phyloP scores from a whole-genome alignment of 2,113 vertebrate species.

The Vidua macroura region DNA sequence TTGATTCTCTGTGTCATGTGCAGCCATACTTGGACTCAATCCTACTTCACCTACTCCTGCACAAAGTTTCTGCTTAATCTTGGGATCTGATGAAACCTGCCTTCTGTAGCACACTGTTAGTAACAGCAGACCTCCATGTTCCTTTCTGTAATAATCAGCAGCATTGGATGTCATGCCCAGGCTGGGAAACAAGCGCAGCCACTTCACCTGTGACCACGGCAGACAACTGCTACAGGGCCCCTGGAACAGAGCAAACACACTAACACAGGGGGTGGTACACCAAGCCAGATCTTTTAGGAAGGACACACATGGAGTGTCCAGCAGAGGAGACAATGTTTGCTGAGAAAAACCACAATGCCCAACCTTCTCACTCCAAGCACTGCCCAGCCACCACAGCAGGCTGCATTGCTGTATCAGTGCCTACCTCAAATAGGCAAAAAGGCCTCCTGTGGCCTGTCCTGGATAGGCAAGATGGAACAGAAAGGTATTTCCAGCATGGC shows the following conservation, averaged over 20 bases:
- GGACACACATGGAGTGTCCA: not conserved
- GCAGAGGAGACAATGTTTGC: not conserved
- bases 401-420: not conserved
- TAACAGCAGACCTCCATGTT: not conserved
- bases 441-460: not conserved
- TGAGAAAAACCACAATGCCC: not conserved
- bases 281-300: not conserved
- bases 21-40: not conserved
- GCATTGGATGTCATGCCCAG: not conserved
- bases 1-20: not conserved
- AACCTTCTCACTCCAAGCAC: not conserved
- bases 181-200: not conserved
- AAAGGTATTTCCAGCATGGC: not conserved
- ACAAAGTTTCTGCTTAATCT: rapidly evolving
- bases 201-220: not conserved
- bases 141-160: not conserved
- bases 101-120: not conserved
- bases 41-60: not conserved
- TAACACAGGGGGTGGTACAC: not conserved
- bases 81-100: not conserved
- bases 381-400: not conserved
- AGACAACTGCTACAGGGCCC: not conserved
- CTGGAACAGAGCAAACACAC: not conserved
- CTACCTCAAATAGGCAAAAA: not conserved
- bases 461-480: not conserved